Conservation (phyloP, 2,888 invertebrate species). For the Stenolophus ochropezus region DNA sequence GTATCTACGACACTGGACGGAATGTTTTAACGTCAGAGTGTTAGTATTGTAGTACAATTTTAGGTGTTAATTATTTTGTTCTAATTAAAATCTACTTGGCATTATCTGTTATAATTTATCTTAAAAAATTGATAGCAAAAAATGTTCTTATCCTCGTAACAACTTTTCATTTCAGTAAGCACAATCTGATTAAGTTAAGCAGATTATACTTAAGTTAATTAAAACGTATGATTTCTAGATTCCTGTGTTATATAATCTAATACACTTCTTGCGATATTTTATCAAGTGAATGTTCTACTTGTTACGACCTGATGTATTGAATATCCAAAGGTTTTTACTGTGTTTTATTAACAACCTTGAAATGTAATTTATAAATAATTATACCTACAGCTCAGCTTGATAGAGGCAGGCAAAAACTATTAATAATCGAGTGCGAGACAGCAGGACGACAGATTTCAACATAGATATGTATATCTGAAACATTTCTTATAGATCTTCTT, state of each 20-base stretch:
- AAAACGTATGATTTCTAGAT: neutral
- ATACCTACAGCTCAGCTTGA: neutral
- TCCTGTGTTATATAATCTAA: neutral
- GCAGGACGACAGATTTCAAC: neutral
- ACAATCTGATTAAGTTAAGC: neutral
- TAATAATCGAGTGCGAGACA: neutral
- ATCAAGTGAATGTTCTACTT: neutral
- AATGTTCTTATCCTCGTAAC: no score
- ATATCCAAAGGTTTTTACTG: neutral
- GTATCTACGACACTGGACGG: no score
- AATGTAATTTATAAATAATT: slow-evolving; percentile 21
- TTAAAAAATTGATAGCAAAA: no score
- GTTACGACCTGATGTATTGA: neutral
- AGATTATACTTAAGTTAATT: neutral
- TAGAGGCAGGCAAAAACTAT: neutral
- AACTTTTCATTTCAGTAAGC: neutral
- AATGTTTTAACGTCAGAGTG: no score
- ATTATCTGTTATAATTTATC: no score
- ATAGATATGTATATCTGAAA: neutral
- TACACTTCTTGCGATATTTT: neutral
- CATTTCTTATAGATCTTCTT: no score
- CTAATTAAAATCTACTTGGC: no score
- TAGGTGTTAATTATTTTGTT: no score
- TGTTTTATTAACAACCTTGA: slow-evolving; percentile 14
- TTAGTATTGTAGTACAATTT: no score